Conservation (phyloP, 2,113 vertebrate genomes). For the Butorides virescens region DNA sequence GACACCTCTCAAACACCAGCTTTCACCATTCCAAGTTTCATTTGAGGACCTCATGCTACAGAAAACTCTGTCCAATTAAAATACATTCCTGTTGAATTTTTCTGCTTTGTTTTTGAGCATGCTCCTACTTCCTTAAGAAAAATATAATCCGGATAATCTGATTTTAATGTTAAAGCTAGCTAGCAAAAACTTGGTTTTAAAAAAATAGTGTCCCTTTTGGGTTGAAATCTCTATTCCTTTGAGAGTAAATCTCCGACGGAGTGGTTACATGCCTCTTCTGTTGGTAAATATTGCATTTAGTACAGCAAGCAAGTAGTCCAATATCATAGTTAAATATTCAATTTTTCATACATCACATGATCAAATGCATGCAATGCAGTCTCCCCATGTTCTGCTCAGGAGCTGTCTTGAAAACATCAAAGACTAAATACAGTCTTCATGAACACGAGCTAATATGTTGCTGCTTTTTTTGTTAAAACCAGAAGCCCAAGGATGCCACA, state of each 20-base stretch:
- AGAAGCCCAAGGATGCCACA: not conserved
- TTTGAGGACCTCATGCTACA: not conserved
- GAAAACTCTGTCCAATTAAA: not conserved
- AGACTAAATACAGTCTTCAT: not conserved
- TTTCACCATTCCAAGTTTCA: rapidly evolving
- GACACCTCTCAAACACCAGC: not conserved
- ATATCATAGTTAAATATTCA: not conserved
- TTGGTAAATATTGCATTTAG: not conserved
- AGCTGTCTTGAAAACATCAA: not conserved
- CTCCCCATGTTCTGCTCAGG: rapidly evolving
- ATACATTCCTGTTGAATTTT: not conserved
- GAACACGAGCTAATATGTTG: not conserved
- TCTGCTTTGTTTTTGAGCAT: not conserved
- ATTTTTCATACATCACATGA: not conserved
- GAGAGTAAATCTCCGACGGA: not conserved
- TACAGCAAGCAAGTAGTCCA: not conserved
- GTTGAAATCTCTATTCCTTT: not conserved
- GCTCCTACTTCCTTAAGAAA: not conserved
- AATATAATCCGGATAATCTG: not conserved
- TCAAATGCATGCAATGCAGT: not conserved
- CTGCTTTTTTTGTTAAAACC: not conserved
- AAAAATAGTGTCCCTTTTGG: not conserved
- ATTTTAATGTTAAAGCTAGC: not conserved
- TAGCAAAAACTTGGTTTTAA: not conserved
- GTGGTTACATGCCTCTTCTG: not conserved